Conservation (phyloP, 2,888 invertebrate species). For the Lycaena phlaeas region DNA sequence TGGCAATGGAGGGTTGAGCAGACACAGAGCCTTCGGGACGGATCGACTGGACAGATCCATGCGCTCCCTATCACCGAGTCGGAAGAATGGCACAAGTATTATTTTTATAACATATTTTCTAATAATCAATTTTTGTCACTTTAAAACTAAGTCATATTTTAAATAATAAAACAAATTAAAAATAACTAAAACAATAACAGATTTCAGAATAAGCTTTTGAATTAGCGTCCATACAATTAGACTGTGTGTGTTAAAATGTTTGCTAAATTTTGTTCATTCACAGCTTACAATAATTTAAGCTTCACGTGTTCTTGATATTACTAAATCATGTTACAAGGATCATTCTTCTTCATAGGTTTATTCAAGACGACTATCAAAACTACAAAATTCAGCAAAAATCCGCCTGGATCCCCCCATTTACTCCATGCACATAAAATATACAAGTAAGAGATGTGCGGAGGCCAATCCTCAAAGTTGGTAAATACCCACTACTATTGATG, state of each 20-base stretch:
- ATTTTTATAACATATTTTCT: constrained; percentile 5
- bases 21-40: constrained; percentile 83
- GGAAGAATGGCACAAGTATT: constrained; percentile 65
- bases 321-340: constrained; percentile 22
- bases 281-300: neutral
- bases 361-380: constrained; percentile 51
- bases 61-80: constrained; percentile 77
- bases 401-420: constrained; percentile 64
- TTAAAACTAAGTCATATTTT: too few relatives aligned
- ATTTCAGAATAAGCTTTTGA: too few relatives aligned
- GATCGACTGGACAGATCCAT: constrained; percentile 85
- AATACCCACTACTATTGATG: constrained; percentile 33
- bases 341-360: constrained; percentile 62
- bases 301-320: constrained; percentile 13
- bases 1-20: constrained; percentile 77
- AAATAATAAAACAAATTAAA: too few relatives aligned
- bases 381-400: constrained; percentile 61
- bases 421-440: constrained; percentile 66
- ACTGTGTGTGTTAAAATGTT: constrained; percentile 11
- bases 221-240: neutral
- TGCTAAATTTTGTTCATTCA: constrained; percentile 9
- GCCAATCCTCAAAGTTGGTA: constrained; percentile 35
- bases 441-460: constrained; percentile 51
- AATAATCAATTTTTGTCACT: neutral
- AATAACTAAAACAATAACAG: neutral